A percentile compares a stretch with the other conserved stretches of the same genome.
phyloP scores from a whole-genome alignment of 2,113 vertebrate genomes.

The Crocuta crocuta region DNA sequence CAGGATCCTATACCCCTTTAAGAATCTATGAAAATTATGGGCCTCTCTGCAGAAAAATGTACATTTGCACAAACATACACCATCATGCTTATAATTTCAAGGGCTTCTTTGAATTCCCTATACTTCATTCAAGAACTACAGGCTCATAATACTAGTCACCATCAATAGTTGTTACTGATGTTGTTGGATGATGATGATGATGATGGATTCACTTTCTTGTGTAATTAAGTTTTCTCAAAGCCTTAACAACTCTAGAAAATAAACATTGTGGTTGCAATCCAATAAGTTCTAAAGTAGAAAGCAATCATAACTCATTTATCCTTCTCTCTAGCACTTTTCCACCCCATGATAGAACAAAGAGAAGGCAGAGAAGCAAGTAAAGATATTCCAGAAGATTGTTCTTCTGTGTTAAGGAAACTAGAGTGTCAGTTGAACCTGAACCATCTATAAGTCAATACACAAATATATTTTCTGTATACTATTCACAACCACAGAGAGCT shows the following conservation, averaged over 20 bases:
- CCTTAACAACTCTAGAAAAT: neutral
- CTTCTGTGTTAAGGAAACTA: neutral
- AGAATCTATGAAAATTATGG: neutral
- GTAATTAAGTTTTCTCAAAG: neutral
- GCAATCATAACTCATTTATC: neutral
- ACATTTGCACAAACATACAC: neutral
- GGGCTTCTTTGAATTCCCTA: neutral
- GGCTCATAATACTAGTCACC: neutral
- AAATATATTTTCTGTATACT: neutral
- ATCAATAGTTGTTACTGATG: neutral
- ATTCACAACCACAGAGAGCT: neutral
- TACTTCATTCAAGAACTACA: neutral
- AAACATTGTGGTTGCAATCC: neutral
- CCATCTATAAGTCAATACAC: neutral
- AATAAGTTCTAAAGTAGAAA: slow-evolving; percentile 27
- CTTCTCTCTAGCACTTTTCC: neutral
- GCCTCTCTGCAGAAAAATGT: neutral
- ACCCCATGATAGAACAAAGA: neutral
- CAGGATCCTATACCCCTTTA: neutral
- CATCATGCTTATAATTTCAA: neutral
- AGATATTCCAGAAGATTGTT: neutral
- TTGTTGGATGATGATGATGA: neutral
- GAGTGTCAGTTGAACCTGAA: neutral
- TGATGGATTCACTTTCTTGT: neutral
- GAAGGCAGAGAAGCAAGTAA: neutral